Evolutionary conservation across 2,797 vertebrate genomes (phyloP), one percentile per base, ranked within the genome.

Genomic region (Phylloscopus collybita): DNA sequence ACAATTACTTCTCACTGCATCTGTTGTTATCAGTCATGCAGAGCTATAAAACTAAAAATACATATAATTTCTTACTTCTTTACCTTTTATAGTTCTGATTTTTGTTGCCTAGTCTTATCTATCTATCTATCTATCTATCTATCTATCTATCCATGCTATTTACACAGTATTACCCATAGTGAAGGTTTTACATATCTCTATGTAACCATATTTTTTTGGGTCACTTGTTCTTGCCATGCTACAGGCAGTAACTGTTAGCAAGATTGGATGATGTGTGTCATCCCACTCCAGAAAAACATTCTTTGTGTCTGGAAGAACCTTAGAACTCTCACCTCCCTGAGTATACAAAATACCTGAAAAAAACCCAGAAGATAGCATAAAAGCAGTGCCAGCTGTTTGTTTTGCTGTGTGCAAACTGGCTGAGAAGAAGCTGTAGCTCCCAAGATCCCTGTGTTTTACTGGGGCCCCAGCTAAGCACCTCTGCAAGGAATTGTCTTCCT

Each of bases 161-260:
- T 74, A 47, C 13, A 56, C 4, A 38, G 10, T 30, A 47, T 23
- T 79, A 5, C 26, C 16, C 49, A 70, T 15, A 38, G 16, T 38
- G 47, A 86, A 80, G 12, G 8, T 45, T 88, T 93, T 88, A 36
- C 15, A 42, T 3, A 17, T 65, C 14, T 69, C 47, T 50, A 8
- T 1, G 0, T 32, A 57, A 19, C 13, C 15, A 26, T 29, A 27
- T 44, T 71, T 83, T 44, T 3, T 0, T 19, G 2, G 2, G 6
- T 25, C 50, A 78, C 26, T 40, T 47, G 5, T 16, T 88, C 50
- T 86, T n/a, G 12, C n/a, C 34, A 40, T 73, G 22, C 15, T 40
- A 47, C 20, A 60, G 11, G 15, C 29, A 61, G 40, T 30, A 65
- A 59, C 20, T 67, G 12, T 36, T 71, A 47, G 30, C 0, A 5